A percentile compares a stretch with the other conserved stretches of the same genome.
Conservation (phyloP, 2,888 invertebrate species). For the Schrankia costaestrigalis region DNA sequence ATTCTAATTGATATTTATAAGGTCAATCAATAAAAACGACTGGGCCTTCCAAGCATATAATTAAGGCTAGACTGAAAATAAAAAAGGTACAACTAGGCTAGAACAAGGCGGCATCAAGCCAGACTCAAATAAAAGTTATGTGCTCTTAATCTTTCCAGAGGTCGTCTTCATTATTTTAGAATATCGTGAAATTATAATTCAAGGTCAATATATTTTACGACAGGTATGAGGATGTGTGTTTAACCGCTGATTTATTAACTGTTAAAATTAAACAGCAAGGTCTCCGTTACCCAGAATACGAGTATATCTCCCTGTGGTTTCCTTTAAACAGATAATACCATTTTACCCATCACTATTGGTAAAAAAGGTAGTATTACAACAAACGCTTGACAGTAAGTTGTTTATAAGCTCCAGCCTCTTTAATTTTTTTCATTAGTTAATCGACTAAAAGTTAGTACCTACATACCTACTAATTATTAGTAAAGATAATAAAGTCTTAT, state of each 20-base stretch:
- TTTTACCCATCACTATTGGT: too few relatives aligned
- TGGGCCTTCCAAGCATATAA: slow-evolving; percentile 24
- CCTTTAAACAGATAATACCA: too few relatives aligned
- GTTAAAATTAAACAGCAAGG: slow-evolving; percentile 43
- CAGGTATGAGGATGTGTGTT: slow-evolving; percentile 30
- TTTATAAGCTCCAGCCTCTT: too few relatives aligned
- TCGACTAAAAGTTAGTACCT: too few relatives aligned
- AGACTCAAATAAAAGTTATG: slow-evolving; percentile 69
- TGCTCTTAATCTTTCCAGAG: slow-evolving; percentile 74
- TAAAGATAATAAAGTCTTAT: too few relatives aligned
- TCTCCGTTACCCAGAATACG: slow-evolving; percentile 14
- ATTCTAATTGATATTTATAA: slow-evolving; percentile 30
- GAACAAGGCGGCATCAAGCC: slow-evolving; percentile 51
- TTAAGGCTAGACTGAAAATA: slow-evolving; percentile 35
- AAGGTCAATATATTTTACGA: slow-evolving; percentile 56
- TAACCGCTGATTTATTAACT: slow-evolving; percentile 39
- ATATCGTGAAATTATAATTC: slow-evolving; percentile 70
- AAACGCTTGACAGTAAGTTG: too few relatives aligned
- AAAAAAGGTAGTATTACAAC: too few relatives aligned
- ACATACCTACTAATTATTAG: too few relatives aligned
- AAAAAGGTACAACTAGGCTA: slow-evolving; percentile 35
- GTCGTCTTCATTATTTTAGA: slow-evolving; percentile 56
- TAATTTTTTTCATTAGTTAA: too few relatives aligned
- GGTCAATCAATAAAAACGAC: slow-evolving; percentile 36
- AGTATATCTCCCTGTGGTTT: too few relatives aligned